A percentile compares a stretch with the other conserved stretches of the same genome.
These are phyloP conservation scores for Zophobas morio DNA, from an alignment of 1,140 invertebrate genomes.

Conservation along the genomic window DNA sequence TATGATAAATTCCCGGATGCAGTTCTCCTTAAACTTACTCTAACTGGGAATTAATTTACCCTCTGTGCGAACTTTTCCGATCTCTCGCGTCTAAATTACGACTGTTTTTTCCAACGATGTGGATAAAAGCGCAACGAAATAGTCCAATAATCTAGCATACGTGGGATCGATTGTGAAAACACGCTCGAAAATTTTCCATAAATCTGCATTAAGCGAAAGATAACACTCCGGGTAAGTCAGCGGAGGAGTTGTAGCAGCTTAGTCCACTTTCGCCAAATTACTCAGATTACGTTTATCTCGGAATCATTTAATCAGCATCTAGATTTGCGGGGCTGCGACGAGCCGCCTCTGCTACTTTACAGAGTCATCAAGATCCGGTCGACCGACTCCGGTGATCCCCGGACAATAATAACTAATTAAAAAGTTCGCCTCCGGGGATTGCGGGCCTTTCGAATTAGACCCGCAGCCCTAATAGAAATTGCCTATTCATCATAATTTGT, in stretches of 20 bases:
- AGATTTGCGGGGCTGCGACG: no score
- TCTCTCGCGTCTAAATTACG: conserved; percentile 19
- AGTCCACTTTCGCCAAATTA: conserved; percentile 8
- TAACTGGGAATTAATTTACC: conserved; percentile 33
- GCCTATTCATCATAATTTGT: conserved; percentile 35
- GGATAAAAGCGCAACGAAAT: not conserved
- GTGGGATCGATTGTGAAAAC: conserved; percentile 23
- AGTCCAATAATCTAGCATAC: no score
- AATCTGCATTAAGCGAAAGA: conserved; percentile 41
- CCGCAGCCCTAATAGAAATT: conserved; percentile 12
- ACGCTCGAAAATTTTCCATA: conserved; percentile 25
- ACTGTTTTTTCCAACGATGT: conserved; percentile 3
- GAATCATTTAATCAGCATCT: no score
- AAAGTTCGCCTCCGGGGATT: not conserved
- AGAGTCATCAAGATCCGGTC: not conserved
- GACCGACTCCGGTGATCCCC: not conserved
- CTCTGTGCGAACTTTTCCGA: conserved; percentile 23
- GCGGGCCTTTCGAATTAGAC: not conserved
- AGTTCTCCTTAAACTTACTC: conserved; percentile 27
- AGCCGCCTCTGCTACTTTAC: no score
- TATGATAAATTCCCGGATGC: conserved; percentile 34
- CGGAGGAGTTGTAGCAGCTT: conserved; percentile 19
- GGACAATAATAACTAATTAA: conserved; percentile 33
- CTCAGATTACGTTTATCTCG: conserved; percentile 2
- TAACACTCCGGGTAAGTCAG: conserved; percentile 28